phyloP scores from a whole-genome alignment of 2,113 vertebrate species.

The Clarias batrachus region DNA sequence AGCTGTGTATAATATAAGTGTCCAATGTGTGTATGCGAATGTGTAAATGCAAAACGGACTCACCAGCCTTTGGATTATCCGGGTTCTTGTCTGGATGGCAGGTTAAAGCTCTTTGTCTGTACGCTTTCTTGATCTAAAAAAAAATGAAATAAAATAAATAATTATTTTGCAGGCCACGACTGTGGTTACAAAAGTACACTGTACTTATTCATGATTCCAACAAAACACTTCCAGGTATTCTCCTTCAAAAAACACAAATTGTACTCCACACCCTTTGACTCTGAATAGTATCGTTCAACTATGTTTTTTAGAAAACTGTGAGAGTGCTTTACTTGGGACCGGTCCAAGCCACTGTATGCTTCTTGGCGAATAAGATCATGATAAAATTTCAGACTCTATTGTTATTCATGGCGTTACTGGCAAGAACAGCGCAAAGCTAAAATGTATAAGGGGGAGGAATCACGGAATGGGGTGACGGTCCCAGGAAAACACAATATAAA shows the following conservation, averaged over 20 bases:
- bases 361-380: conserved; percentile 33
- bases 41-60: conserved; percentile 41
- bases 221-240: not conserved
- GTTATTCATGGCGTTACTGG: conserved; percentile 31
- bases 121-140: conserved; percentile 91
- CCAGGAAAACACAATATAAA: conserved; percentile 32
- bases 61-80: conserved; percentile 92
- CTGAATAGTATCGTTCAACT: not conserved
- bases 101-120: conserved; percentile 87
- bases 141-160: conserved; percentile 15
- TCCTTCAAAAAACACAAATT: not conserved
- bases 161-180: not conserved
- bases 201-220: not conserved
- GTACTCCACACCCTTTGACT: not conserved
- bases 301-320: conserved; percentile 6
- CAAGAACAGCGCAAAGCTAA: conserved; percentile 1
- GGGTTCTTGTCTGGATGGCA: conserved; percentile 98
- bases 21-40: not conserved
- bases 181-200: conserved; percentile 1
- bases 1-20: not conserved
- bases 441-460: not conserved
- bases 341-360: conserved; percentile 40
- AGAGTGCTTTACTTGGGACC: conserved; percentile 10
- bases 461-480: conserved; percentile 15
- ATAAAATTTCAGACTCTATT: conserved; percentile 36